phyloP scores from a whole-genome alignment of 1,140 invertebrate species.

The Orius laevigatus region DNA sequence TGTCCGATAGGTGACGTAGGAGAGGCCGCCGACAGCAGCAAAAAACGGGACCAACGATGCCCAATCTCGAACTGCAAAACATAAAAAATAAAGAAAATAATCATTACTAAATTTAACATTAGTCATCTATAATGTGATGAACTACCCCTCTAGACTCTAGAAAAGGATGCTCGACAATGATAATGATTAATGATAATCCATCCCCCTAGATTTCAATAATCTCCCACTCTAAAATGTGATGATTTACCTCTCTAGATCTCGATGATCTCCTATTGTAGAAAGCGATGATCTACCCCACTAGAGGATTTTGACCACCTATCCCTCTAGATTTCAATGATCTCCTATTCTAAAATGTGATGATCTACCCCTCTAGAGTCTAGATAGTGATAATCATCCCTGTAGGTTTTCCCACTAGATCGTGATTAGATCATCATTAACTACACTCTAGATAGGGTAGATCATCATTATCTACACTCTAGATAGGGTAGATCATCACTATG shows the following conservation, averaged over 20 bases:
- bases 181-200: conserved; percentile 8
- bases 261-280: no score
- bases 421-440: no score
- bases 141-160: not conserved
- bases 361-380: no score
- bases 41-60: conserved; percentile 58
- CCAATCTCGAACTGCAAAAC: conserved; percentile 60
- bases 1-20: conserved; percentile 53
- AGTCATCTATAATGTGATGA: conserved; percentile 3
- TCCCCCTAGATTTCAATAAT: not conserved
- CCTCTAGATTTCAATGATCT: not conserved
- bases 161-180: not conserved
- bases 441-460: no score
- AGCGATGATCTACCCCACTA: not conserved
- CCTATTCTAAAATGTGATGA: not conserved
- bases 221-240: not conserved
- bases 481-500: no score
- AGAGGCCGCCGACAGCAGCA: conserved; percentile 49
- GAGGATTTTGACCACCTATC: conserved; percentile 7
- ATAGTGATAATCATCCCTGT: no score
- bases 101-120: conserved; percentile 8
- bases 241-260: no score
- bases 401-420: no score
- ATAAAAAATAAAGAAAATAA: conserved; percentile 18
- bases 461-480: no score